Conservation (phyloP, 2,113 vertebrate genomes). For the Otis tarda region DNA sequence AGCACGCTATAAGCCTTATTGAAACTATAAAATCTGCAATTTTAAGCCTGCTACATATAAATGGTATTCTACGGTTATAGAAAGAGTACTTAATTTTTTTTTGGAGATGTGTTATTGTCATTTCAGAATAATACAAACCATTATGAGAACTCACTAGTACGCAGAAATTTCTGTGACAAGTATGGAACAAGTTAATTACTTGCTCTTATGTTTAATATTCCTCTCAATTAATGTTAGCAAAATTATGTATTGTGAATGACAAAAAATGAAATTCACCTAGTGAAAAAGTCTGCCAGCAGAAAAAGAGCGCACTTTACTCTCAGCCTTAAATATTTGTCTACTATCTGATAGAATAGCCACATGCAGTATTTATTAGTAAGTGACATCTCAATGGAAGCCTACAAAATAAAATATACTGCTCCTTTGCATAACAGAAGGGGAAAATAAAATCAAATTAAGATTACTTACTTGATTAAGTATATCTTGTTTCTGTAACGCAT, state of each 20-base stretch:
- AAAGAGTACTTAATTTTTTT: background rate
- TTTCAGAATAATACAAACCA: background rate
- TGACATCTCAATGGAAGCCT: background rate
- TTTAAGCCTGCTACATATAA: background rate
- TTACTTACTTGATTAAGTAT: slow-evolving; percentile 93
- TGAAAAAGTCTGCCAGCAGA: background rate
- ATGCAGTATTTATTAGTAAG: background rate
- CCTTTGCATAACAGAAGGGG: background rate
- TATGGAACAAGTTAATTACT: background rate
- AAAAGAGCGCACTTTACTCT: background rate
- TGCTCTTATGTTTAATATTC: background rate
- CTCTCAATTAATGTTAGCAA: background rate
- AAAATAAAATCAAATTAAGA: slow-evolving; percentile 52
- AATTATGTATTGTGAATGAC: background rate
- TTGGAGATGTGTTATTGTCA: background rate
- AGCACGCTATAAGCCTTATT: background rate
- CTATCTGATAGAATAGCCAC: background rate
- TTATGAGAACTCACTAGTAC: background rate
- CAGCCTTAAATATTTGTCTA: background rate
- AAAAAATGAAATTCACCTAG: background rate
- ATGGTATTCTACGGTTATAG: background rate
- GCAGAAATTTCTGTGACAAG: background rate
- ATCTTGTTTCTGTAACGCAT: slow-evolving; percentile 88
- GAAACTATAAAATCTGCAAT: background rate
- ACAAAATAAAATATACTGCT: slow-evolving; percentile 20